phyloP scores from a whole-genome alignment of 2,797 vertebrate genomes.

The Phrynocephalus forsythii region DNA sequence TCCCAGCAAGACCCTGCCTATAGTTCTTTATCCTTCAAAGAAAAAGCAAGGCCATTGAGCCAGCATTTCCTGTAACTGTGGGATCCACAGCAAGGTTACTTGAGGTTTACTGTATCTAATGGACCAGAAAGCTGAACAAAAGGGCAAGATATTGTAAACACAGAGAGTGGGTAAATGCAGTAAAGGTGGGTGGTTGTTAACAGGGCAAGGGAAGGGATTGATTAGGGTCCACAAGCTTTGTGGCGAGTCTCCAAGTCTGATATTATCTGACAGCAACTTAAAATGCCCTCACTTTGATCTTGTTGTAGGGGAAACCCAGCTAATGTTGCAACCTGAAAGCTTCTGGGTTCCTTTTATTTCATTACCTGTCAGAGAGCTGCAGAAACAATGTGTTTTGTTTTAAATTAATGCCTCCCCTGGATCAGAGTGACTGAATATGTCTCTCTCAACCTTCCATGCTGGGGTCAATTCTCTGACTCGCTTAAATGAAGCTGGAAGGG shows the following conservation, averaged over 20 bases:
- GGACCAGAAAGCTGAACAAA: constrained; percentile 21
- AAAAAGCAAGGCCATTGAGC: constrained; percentile 13
- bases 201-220: constrained; percentile 25
- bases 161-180: background rate
- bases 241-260: constrained; percentile 50
- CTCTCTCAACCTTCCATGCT: constrained; percentile 10
- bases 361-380: constrained; percentile 61
- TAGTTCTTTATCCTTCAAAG: constrained; percentile 45
- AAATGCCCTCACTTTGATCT: constrained; percentile 73
- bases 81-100: background rate
- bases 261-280: constrained; percentile 52
- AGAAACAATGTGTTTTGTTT: constrained; percentile 71
- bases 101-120: constrained; percentile 38
- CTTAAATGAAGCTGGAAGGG: constrained; percentile 44
- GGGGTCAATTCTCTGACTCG: constrained; percentile 59
- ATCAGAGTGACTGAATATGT: constrained; percentile 42
- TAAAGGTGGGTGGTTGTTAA: constrained; percentile 1
- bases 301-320: constrained; percentile 56
- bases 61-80: constrained; percentile 16
- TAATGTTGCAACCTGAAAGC: constrained; percentile 61
- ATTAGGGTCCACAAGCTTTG: constrained; percentile 45
- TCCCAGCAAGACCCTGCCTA: rapidly evolving
- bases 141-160: constrained; percentile 47
- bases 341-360: constrained; percentile 68
- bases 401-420: constrained; percentile 67